phyloP scores from a whole-genome alignment of 2,797 vertebrate genomes.

The Sebastes steindachneri region DNA sequence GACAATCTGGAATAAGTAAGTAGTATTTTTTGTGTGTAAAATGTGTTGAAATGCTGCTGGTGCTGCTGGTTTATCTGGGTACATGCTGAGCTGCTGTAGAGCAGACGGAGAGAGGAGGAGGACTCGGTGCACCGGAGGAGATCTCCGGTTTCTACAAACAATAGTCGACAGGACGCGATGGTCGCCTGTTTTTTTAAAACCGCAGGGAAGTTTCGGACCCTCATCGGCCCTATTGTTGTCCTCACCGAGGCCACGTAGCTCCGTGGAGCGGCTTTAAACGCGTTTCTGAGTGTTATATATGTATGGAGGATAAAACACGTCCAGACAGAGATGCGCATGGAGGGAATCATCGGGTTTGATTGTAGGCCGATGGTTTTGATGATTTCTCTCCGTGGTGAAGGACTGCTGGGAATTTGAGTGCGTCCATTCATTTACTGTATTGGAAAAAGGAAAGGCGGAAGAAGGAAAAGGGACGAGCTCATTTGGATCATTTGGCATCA shows the following conservation, averaged over 20 bases:
- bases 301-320: neutral
- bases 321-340: conserved; percentile 25
- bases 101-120: neutral
- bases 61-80: neutral
- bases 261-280: neutral
- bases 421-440: conserved; percentile 65
- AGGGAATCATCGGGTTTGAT: conserved; percentile 20
- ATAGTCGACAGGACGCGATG: conserved; percentile 71
- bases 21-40: conserved; percentile 23
- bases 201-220: conserved; percentile 68
- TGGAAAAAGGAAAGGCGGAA: neutral
- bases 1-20: conserved; percentile 72
- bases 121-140: conserved; percentile 30
- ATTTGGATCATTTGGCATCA: conserved; percentile 48
- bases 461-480: neutral
- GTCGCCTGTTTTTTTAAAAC: conserved; percentile 54
- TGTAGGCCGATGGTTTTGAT: conserved; percentile 54
- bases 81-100: neutral
- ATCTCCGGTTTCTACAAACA: conserved; percentile 70
- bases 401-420: conserved; percentile 12
- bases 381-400: neutral
- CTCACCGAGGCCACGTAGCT: conserved; percentile 62
- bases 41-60: neutral
- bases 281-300: neutral
- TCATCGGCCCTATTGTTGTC: conserved; percentile 60